These are phyloP conservation scores for Plemyria rubiginata DNA, from an alignment of 2,888 invertebrate genomes.

Conservation along the genomic window DNA sequence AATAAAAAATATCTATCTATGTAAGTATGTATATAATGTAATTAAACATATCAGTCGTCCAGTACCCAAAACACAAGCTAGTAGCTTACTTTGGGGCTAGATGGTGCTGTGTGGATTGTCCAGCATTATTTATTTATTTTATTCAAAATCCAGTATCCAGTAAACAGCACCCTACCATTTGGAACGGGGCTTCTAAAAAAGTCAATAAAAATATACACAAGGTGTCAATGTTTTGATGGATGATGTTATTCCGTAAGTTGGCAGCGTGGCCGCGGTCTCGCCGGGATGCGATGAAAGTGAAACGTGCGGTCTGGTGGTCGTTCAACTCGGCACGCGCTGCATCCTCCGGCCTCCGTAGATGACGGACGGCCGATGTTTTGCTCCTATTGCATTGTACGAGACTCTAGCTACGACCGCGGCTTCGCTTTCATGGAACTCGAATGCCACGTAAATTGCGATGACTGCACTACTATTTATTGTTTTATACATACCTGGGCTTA, in stretches of 20 bases:
- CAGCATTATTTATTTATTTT: too few relatives aligned
- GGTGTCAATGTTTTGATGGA: constrained; percentile 53
- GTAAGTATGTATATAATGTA: too few relatives aligned
- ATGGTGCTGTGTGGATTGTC: too few relatives aligned
- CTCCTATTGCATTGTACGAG: constrained; percentile 52
- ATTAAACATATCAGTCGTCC: too few relatives aligned
- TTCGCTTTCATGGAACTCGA: constrained; percentile 35
- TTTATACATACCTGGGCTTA: background rate
- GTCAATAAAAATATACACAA: constrained; percentile 32
- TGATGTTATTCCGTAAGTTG: constrained; percentile 50
- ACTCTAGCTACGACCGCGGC: constrained; percentile 10
- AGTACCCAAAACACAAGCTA: too few relatives aligned
- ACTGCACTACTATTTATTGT: constrained; percentile 24
- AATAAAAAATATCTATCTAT: too few relatives aligned
- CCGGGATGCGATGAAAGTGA: constrained; percentile 78
- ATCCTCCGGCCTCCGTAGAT: constrained; percentile 50
- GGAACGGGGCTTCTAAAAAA: constrained; percentile 11
- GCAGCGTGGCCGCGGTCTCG: constrained; percentile 47
- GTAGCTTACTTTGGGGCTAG: too few relatives aligned
- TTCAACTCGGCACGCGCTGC: constrained; percentile 84
- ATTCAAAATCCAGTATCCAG: constrained; percentile 14
- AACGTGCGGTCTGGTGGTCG: constrained; percentile 76
- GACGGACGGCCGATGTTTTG: constrained; percentile 52
- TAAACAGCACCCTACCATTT: constrained; percentile 14
- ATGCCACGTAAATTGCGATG: constrained; percentile 35